Evolutionary conservation across 2,888 invertebrate genomes (phyloP).

Genomic region (Caenorhabditis sp.): DNA sequence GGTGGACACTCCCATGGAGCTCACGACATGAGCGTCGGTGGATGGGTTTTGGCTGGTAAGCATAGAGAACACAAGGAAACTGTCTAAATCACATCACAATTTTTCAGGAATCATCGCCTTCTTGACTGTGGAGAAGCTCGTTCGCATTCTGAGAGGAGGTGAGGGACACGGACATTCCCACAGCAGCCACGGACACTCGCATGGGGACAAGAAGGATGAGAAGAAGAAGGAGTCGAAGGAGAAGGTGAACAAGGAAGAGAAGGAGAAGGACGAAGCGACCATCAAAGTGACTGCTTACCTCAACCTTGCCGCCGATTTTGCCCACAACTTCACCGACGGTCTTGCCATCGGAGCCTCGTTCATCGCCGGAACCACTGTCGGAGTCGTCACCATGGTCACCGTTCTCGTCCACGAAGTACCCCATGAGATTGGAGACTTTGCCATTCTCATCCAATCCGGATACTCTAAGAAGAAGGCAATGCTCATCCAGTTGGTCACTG

Average conservation of each 20-base stretch:
- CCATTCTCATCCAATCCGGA: conserved; percentile 96
- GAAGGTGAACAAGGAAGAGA: conserved; percentile 38
- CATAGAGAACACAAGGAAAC: too few relatives aligned
- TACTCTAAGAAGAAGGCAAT: conserved; percentile 95
- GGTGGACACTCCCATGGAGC: conserved; percentile 72
- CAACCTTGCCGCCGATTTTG: conserved; percentile 97
- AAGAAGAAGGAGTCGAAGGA: conserved; percentile 41
- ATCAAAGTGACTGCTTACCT: conserved; percentile 86
- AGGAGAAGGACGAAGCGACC: conserved; percentile 43
- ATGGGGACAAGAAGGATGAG: conserved; percentile 57
- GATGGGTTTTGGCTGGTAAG: conserved; percentile 92
- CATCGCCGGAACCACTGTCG: conserved; percentile 76
- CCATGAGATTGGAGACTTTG: conserved; percentile 99
- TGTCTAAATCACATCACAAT: neutral
- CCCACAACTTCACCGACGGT: conserved; percentile 99
- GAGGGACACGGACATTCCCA: conserved; percentile 85
- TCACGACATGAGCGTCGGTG: conserved; percentile 91
- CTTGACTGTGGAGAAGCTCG: conserved; percentile 87
- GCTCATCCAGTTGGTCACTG: conserved; percentile 92
- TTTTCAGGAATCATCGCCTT: conserved; percentile 75
- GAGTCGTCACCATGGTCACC: conserved; percentile 89
- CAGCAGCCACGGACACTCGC: conserved; percentile 52
- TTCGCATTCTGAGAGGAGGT: conserved; percentile 86
- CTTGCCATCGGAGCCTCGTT: conserved; percentile 95
- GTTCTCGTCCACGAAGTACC: conserved; percentile 98